Evolutionary conservation across 2,888 invertebrate species (phyloP), one percentile per base, ranked within the genome.

Genomic region (Drosophila emarginata): DNA sequence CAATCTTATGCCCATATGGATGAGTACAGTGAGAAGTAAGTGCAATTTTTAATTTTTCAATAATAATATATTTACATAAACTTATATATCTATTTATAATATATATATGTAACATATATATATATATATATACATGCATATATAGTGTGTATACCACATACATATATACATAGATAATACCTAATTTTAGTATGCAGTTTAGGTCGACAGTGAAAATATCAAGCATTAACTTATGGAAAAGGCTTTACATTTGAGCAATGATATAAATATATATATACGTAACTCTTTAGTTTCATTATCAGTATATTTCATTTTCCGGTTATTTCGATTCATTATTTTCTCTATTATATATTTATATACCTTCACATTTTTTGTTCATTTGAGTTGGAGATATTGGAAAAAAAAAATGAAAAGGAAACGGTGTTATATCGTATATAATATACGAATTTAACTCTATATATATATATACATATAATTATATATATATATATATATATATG

Each of bases 21-120:
- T 93, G 97, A 98, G 93, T 99, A 99, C 93, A 98, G 98, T 90
- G 98, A 98, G 94, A 98, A 98, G 99, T 99, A 95, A 95, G 96
- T 95, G 92, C 90, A 87, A 76, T 54, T 64, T 45, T 21, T 11
- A 62, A 50, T 15, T 28, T 26, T 26, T 26, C 6, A 26, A 6
- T n/a, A 12, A 28, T 12, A 21, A 40, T 26, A 15, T 15, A 26
- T 40, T 23, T 12, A n/a, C 9, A 64, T 51, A 60, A 54, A n/a
- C 28, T 50, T 51, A 40, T 57, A 64, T 23, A 45, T 45, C 70
- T 70, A 71, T 66, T 59, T 69, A 61, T 69, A 63, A 54, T 56
- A 56, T 63, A 53, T 54, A 67, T 61, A 67, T 64, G 79, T 81
- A 72, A 52, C 53, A 56, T 45, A 45, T 45, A 70, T 70, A 71